A percentile compares a stretch with the other conserved stretches of the same genome.
These are phyloP conservation scores for Thalpophila matura DNA, from an alignment of 2,888 invertebrate species.

Conservation along the genomic window DNA sequence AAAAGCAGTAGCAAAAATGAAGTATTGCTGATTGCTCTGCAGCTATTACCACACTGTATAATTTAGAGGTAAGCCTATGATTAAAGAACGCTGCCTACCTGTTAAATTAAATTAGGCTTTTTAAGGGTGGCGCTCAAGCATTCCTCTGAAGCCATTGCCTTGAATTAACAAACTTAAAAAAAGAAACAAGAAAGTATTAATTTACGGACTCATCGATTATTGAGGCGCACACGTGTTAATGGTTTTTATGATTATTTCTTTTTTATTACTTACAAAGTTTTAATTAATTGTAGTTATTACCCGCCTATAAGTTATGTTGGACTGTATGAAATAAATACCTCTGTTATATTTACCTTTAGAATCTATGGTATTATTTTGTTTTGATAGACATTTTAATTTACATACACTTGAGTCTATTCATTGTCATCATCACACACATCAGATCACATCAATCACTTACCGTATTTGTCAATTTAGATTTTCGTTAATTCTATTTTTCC, in stretches of 20 bases:
- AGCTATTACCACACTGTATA: constrained; percentile 87
- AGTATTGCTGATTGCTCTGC: constrained; percentile 88
- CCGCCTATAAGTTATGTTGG: constrained; percentile 31
- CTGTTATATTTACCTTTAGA: constrained; percentile 27
- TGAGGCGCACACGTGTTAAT: constrained; percentile 84
- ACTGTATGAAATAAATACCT: constrained; percentile 30
- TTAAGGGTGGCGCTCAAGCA: constrained; percentile 85
- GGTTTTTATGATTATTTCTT: constrained; percentile 77
- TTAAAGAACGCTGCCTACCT: constrained; percentile 90
- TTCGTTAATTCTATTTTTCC: too few relatives aligned
- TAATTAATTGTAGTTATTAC: constrained; percentile 57
- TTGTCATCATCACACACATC: neutral
- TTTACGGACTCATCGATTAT: constrained; percentile 84
- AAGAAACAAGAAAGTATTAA: constrained; percentile 80
- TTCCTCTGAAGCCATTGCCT: constrained; percentile 75
- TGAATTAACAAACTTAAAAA: constrained; percentile 80
- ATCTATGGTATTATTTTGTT: neutral
- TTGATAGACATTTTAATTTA: neutral
- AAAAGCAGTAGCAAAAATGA: constrained; percentile 89
- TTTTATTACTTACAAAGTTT: constrained; percentile 64
- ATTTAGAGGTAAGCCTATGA: constrained; percentile 89
- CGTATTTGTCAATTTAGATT: too few relatives aligned
- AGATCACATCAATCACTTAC: too few relatives aligned
- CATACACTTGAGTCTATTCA: neutral
- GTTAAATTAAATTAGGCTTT: constrained; percentile 91